These are phyloP conservation scores for Hydroisotoma schaefferi DNA, from an alignment of 2,888 invertebrate genomes.

Conservation along the genomic window DNA sequence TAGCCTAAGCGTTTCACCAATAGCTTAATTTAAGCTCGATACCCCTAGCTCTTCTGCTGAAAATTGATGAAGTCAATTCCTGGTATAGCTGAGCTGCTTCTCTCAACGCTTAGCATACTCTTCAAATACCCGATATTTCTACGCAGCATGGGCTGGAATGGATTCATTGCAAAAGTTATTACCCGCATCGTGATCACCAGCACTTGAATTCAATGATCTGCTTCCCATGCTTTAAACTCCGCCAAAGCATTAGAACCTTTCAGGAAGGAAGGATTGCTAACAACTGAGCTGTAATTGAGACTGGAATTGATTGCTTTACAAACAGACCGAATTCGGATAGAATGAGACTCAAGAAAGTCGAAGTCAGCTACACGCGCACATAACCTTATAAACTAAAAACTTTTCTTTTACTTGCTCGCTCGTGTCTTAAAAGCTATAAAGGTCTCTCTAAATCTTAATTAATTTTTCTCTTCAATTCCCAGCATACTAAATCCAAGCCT, in stretches of 20 bases:
- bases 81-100: neutral
- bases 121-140: neutral
- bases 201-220: neutral
- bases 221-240: neutral
- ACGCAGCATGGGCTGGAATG: too few relatives aligned
- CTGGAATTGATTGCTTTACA: neutral
- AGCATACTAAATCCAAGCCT: too few relatives aligned
- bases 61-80: neutral
- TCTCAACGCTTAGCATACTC: neutral
- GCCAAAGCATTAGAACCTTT: neutral
- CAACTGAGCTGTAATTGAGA: slow-evolving; percentile 7
- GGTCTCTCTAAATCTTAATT: neutral
- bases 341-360: neutral
- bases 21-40: too few relatives aligned
- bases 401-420: too few relatives aligned
- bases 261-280: neutral
- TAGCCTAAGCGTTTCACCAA: slow-evolving; percentile 15
- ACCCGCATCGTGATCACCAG: neutral
- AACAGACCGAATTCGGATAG: neutral
- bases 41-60: too few relatives aligned
- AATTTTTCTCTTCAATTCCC: neutral
- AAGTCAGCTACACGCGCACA: too few relatives aligned
- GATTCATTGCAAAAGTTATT: neutral
- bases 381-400: too few relatives aligned
- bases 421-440: slow-evolving; percentile 1